Conservation (phyloP, 1,140 invertebrate genomes). For the Zaprionus africanus region DNA sequence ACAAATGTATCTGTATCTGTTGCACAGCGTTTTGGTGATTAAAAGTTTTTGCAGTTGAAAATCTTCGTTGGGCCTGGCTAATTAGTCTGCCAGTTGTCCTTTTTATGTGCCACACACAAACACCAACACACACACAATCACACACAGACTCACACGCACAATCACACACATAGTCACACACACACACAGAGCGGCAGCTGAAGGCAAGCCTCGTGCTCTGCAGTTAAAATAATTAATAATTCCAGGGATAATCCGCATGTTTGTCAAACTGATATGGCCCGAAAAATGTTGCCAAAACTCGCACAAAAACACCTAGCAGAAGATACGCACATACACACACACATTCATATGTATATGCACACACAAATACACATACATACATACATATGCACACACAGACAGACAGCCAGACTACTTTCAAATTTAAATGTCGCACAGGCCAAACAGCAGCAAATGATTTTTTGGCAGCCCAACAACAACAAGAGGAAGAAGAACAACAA, state of each 20-base stretch:
- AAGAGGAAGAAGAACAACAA: not conserved
- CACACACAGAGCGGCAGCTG: conserved; percentile 47
- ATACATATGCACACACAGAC: not conserved
- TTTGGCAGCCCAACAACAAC: conserved; percentile 9
- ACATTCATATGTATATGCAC: conserved; percentile 4
- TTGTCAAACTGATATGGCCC: conserved; percentile 77
- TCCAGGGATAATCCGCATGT: conserved; percentile 78
- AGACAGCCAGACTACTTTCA: conserved; percentile 18
- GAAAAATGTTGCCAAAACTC: conserved; percentile 57
- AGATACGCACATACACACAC: conserved; percentile 30
- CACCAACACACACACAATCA: conserved; percentile 7
- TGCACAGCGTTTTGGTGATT: not conserved
- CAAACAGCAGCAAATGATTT: conserved; percentile 36
- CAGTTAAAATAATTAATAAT: conserved; percentile 82
- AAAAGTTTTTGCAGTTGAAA: conserved; percentile 15
- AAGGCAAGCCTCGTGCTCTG: conserved; percentile 58
- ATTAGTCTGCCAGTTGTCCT: conserved; percentile 61
- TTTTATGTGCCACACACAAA: conserved; percentile 30
- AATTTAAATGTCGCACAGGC: conserved; percentile 30
- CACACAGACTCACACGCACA: conserved; percentile 25
- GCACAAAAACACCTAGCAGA: conserved; percentile 43
- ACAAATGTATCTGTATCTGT: conserved; percentile 21
- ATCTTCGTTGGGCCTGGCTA: conserved; percentile 40
- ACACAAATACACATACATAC: conserved; percentile 24
- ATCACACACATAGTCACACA: not conserved